Conservation (phyloP, 37 sponge, comb jelly and placozoan species). For the Amphimedon queenslandica region DNA sequence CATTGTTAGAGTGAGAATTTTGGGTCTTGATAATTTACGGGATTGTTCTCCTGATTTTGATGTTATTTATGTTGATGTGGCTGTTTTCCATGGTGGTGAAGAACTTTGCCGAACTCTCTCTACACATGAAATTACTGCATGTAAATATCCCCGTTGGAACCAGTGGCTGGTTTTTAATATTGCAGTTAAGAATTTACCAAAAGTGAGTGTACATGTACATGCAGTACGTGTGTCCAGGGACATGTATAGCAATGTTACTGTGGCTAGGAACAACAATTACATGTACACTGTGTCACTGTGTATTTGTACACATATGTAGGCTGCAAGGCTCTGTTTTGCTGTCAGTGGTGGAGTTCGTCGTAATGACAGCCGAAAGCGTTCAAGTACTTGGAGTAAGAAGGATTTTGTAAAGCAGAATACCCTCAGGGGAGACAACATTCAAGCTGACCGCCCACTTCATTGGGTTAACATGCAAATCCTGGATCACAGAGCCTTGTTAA, state of each 20-base stretch:
- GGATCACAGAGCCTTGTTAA: constrained; percentile 75
- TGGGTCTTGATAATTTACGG: constrained; percentile 72
- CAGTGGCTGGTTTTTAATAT: constrained; percentile 85
- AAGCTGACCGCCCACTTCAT: constrained; percentile 46
- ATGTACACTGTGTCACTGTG: not conserved
- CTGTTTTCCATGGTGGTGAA: constrained; percentile 84
- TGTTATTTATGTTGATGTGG: constrained; percentile 66
- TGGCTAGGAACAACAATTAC: not conserved
- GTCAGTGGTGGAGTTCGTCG: constrained; percentile 38
- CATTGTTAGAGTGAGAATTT: constrained; percentile 42
- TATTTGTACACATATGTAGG: constrained; percentile 33
- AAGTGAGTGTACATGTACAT: constrained; percentile 36
- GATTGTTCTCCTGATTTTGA: constrained; percentile 13
- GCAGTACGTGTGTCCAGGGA: constrained; percentile 7
- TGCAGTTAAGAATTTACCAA: constrained; percentile 71
- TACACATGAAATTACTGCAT: constrained; percentile 33
- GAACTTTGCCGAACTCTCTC: constrained; percentile 34
- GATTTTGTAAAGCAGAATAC: not conserved
- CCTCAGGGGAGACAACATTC: constrained; percentile 16
- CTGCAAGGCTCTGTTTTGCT: constrained; percentile 68
- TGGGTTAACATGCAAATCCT: constrained; percentile 92
- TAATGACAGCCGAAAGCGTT: constrained; percentile 40
- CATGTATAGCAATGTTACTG: constrained; percentile 5
- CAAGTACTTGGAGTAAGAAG: not conserved
- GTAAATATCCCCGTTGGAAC: constrained; percentile 73